Evolutionary conservation across 2,113 vertebrate species (phyloP).

Genomic region (Heliornis fulica): DNA sequence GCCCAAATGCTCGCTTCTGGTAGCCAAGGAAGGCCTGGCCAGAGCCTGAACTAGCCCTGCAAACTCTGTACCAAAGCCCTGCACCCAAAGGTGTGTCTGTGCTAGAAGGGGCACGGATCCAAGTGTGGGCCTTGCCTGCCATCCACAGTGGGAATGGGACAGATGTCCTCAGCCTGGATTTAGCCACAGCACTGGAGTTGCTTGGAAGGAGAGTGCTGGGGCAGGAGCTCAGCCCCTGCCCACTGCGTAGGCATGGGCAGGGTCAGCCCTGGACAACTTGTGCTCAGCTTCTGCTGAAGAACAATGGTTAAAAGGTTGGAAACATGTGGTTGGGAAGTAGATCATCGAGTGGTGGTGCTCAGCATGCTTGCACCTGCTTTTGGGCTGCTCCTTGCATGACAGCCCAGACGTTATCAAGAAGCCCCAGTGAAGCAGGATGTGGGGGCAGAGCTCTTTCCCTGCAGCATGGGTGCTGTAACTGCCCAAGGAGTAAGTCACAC

Average conservation of each 20-base stretch:
- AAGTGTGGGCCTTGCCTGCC: background rate
- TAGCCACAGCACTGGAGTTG: background rate
- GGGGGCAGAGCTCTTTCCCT: background rate
- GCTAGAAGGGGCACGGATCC: rapidly evolving
- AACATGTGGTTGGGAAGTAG: background rate
- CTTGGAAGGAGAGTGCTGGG: background rate
- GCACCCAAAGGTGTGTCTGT: rapidly evolving
- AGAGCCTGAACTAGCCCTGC: background rate
- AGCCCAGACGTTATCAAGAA: background rate
- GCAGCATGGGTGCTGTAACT: background rate
- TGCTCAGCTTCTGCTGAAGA: too few relatives aligned
- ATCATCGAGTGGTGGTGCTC: background rate
- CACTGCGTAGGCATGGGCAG: rapidly evolving
- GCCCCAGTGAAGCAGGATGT: background rate
- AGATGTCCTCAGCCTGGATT: rapidly evolving
- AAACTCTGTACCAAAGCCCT: background rate
- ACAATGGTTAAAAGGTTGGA: too few relatives aligned
- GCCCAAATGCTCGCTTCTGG: background rate
- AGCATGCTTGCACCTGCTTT: background rate
- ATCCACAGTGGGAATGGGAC: background rate
- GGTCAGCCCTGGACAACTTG: background rate
- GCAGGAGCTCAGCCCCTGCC: background rate
- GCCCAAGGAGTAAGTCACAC: background rate
- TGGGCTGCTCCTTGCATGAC: background rate
- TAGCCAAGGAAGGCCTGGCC: background rate